These are phyloP conservation scores for Drosophila tanythrix DNA, from an alignment of 2,888 invertebrate species.

Conservation along the genomic window DNA sequence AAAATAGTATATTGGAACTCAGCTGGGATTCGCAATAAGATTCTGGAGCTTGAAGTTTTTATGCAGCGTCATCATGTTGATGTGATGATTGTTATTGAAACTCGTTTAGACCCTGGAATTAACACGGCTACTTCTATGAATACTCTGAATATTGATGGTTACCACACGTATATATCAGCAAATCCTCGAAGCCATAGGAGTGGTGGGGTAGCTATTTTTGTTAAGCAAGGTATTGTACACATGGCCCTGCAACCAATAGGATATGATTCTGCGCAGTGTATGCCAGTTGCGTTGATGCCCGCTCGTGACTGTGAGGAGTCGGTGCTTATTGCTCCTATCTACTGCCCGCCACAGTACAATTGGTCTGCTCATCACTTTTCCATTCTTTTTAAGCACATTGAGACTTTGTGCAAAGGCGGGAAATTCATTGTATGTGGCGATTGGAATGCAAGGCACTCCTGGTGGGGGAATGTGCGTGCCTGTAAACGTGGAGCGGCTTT, in stretches of 20 bases:
- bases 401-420: background rate
- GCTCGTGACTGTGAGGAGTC: background rate
- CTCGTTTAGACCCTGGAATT: background rate
- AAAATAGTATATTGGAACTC: too few relatives aligned
- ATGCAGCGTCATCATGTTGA: too few relatives aligned
- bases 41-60: background rate
- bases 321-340: background rate
- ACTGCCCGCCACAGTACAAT: background rate
- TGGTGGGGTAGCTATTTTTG: too few relatives aligned
- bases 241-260: too few relatives aligned
- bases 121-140: background rate
- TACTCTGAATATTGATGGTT: background rate
- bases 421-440: slow-evolving; percentile 10
- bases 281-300: too few relatives aligned
- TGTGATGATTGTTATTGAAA: background rate
- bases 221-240: too few relatives aligned
- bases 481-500: slow-evolving; percentile 10
- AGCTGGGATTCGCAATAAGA: background rate
- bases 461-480: slow-evolving; percentile 14
- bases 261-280: too few relatives aligned
- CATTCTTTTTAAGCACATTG: background rate
- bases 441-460: slow-evolving; percentile 19
- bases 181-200: too few relatives aligned
- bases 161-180: too few relatives aligned
- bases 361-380: background rate